Conservation (phyloP, 2,888 invertebrate genomes). For the Salpingus planirostris region DNA sequence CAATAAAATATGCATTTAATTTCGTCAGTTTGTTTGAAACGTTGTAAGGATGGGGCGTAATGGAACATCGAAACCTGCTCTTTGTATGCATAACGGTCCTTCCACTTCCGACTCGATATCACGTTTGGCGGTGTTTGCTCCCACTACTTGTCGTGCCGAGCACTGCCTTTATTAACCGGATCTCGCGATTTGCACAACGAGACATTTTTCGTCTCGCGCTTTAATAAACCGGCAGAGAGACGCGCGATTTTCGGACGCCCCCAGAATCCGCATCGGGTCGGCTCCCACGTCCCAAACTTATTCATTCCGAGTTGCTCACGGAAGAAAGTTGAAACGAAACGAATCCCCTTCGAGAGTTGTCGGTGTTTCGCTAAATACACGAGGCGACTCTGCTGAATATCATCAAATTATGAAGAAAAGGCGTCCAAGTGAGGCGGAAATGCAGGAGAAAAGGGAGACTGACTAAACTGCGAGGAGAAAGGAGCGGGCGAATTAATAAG, state of each 20-base stretch:
- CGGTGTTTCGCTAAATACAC: constrained; percentile 34
- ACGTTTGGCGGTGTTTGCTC: not conserved
- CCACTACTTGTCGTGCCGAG: too few species aligned
- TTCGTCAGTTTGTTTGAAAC: constrained; percentile 23
- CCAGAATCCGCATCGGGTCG: not conserved
- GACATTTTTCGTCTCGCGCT: too few species aligned
- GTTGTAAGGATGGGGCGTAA: constrained; percentile 16
- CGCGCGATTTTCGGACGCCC: too few species aligned
- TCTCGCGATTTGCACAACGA: too few species aligned
- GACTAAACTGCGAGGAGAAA: constrained; percentile 7
- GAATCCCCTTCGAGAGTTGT: constrained; percentile 29
- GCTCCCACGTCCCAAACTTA: constrained; percentile 28
- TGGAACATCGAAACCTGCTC: constrained; percentile 13
- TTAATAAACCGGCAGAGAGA: not conserved
- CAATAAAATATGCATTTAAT: constrained; percentile 35
- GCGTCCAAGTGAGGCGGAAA: constrained; percentile 34
- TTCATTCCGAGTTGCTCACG: constrained; percentile 31
- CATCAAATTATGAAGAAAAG: constrained; percentile 40
- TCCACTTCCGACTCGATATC: not conserved
- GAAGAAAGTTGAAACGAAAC: constrained; percentile 30
- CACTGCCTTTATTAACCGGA: too few species aligned
- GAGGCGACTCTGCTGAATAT: constrained; percentile 36
- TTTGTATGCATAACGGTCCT: constrained; percentile 17
- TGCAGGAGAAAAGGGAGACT: constrained; percentile 7
- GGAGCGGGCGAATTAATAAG: constrained; percentile 21